Evolutionary conservation across 2,888 invertebrate genomes (phyloP).

Genomic region (Eueremaeus valkanovi): DNA sequence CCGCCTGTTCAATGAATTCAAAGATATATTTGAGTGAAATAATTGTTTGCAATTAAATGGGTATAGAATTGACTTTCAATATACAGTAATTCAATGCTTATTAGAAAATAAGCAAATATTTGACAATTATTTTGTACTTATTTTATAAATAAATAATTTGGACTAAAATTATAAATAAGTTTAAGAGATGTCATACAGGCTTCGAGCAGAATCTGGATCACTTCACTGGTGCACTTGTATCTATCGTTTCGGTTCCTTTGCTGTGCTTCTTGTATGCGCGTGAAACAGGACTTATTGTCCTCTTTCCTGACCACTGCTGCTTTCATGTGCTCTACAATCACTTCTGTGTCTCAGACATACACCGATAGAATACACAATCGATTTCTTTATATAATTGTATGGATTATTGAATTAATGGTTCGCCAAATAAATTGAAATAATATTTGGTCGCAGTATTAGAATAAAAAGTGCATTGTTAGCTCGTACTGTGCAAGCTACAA

Average conservation of each 20-base stretch:
- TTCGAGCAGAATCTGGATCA: not conserved
- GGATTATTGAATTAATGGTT: too few relatives aligned
- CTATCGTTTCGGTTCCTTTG: not conserved
- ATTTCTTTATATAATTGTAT: too few relatives aligned
- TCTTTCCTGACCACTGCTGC: not conserved
- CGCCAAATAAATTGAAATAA: too few relatives aligned
- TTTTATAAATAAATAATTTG: not conserved
- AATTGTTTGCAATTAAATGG: too few relatives aligned
- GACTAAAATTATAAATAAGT: not conserved
- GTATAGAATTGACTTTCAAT: not conserved
- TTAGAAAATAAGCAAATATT: not conserved
- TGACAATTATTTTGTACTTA: not conserved
- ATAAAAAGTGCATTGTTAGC: too few relatives aligned
- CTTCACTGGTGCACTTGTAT: not conserved
- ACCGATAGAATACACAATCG: too few relatives aligned
- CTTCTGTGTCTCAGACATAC: too few relatives aligned
- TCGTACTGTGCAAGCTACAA: too few relatives aligned
- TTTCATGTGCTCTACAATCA: too few relatives aligned
- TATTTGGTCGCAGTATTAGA: too few relatives aligned
- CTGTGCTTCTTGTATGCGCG: not conserved
- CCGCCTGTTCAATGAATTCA: too few relatives aligned
- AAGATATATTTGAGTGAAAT: too few relatives aligned
- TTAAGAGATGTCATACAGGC: not conserved
- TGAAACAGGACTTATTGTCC: not conserved
- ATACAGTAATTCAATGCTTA: not conserved